Evolutionary conservation across 2,888 invertebrate genomes (phyloP), one percentile per base, ranked within the genome.

Genomic region (Orthosia cruda): DNA sequence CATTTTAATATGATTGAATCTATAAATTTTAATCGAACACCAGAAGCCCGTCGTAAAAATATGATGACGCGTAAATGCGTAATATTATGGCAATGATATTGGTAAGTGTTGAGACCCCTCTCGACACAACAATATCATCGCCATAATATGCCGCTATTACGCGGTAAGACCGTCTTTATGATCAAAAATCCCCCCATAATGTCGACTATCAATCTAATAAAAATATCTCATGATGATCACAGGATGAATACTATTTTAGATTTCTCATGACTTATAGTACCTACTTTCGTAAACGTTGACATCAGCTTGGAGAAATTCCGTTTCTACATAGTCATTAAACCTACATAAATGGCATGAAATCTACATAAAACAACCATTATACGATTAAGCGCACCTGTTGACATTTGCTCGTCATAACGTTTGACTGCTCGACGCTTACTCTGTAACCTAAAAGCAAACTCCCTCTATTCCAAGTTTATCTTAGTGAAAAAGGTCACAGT

Each of bases 31-130:
- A 73, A 84, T 81, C 63, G 74, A 59, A 58, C 57, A 68, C 67
- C 66, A 63, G 58, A 71, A 72, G 55, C 52, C 40, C 69, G 68
- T 74, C 77, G 63, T 83, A 83, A 86, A 83, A 83, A 80, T 74
- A 69, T 83, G 72, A 63, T 66, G 74, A 71, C 71, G 54, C 70
- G 50, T 68, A 50, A 83, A 23, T 72, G 54, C 70, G 26, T 50
- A 70, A 74, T 72, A 83, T 74, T 59, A 74, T 58, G 57, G 68
- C 66, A 52, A 74, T 80, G 67, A 86, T 83, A 82, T 66, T 71
- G 63, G 67, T 81, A 72, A 67, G 58, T 40, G 75, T 62, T 74
- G 62, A 52, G 69, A 32, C 26, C 26, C 26, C 26, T 26, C 26
- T 26, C 26, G 3, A 26, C 26, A 26, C 3, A 26, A 26, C 26